phyloP scores from a whole-genome alignment of 1,140 invertebrate genomes.

The Heliconius congener region DNA sequence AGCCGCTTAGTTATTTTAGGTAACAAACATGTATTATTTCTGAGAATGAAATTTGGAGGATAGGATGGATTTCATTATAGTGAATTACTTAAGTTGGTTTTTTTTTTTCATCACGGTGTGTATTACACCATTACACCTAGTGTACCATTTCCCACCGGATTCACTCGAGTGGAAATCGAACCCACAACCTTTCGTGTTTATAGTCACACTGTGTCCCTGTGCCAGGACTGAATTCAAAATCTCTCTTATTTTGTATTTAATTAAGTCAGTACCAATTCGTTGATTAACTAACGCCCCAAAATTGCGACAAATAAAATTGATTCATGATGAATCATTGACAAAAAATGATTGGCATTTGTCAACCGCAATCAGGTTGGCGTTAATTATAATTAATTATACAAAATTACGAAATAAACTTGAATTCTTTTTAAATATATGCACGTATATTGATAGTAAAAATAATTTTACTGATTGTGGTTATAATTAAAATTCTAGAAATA shows the following conservation, averaged over 20 bases:
- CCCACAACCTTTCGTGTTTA: no score
- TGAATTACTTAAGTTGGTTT: neutral
- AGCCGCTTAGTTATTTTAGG: constrained; percentile 1
- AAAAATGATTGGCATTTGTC: neutral
- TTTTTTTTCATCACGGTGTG: no score
- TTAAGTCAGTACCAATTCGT: neutral
- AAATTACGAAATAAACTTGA: neutral
- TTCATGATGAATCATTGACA: neutral
- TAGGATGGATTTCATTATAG: neutral
- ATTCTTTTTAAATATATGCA: neutral
- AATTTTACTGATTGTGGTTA: no score
- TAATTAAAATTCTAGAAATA: no score
- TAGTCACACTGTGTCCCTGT: no score
- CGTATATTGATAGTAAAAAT: no score
- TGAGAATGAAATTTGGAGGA: neutral
- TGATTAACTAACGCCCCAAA: neutral
- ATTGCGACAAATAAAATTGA: neutral
- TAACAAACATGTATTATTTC: neutral
- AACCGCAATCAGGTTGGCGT: neutral
- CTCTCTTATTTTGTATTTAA: neutral
- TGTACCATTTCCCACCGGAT: no score
- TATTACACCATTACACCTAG: no score
- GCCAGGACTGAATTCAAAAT: no score
- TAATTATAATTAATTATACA: neutral
- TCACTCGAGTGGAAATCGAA: no score